These are phyloP conservation scores for Busseola fusca DNA, from an alignment of 2,888 invertebrate genomes.

Conservation along the genomic window DNA sequence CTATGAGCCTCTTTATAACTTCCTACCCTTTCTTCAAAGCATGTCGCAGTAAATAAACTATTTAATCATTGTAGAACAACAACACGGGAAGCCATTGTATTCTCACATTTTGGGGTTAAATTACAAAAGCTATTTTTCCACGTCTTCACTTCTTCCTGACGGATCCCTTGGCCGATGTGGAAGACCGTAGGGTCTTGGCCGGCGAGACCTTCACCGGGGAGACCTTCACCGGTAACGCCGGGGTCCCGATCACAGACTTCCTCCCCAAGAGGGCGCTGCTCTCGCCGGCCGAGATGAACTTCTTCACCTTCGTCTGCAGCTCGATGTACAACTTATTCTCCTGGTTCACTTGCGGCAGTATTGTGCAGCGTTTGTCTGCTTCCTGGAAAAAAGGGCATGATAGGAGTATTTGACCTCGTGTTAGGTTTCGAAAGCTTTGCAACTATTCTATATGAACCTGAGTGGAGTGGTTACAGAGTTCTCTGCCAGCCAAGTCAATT, in stretches of 20 bases:
- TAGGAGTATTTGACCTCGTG: not conserved
- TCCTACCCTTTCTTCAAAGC: no score
- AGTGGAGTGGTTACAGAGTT: no score
- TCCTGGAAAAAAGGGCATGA: slow-evolving; percentile 66
- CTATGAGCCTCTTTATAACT: not conserved
- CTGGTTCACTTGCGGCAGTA: slow-evolving; percentile 79
- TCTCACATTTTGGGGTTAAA: not conserved
- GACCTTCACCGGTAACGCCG: rapidly evolving
- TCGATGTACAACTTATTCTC: slow-evolving; percentile 73
- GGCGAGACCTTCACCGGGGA: rapidly evolving
- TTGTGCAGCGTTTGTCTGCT: slow-evolving; percentile 66
- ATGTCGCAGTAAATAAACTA: not conserved
- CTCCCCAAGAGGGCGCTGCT: slow-evolving; percentile 31
- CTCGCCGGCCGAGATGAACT: slow-evolving; percentile 62
- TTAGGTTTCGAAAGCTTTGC: not conserved
- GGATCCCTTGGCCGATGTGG: not conserved
- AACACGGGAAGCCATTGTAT: not conserved
- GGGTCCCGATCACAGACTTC: not conserved
- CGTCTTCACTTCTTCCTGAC: slow-evolving; percentile 5
- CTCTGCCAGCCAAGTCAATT: not conserved
- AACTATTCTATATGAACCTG: not conserved
- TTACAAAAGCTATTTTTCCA: not conserved
- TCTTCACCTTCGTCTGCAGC: slow-evolving; percentile 70
- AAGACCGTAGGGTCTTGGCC: not conserved
- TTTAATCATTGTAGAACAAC: no score